A percentile compares a stretch with the other conserved stretches of the same genome.
Conservation (phyloP, 2,797 vertebrate genomes). For the Coluber constrictor region DNA sequence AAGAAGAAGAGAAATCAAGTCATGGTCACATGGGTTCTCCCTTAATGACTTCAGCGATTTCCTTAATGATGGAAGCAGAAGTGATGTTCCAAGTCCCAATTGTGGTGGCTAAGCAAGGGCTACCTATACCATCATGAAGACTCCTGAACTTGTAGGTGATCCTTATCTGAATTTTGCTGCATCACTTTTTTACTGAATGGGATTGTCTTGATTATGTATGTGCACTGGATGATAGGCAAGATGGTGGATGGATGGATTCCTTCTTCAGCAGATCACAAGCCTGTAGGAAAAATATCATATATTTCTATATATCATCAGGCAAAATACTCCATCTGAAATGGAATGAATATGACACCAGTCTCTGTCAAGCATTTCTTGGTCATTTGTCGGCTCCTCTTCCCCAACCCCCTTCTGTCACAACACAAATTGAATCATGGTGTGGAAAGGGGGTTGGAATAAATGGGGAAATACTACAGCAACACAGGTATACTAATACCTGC, state of each 20-base stretch:
- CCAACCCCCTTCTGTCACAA: background rate
- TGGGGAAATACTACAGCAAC: background rate
- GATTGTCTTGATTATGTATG: background rate
- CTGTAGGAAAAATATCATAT: background rate
- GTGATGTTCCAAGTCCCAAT: background rate
- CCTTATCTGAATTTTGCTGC: background rate
- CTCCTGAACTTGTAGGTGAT: background rate
- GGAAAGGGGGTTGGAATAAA: background rate
- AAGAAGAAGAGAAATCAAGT: background rate
- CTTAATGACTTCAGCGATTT: background rate
- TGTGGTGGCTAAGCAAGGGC: background rate
- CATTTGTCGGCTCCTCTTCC: background rate
- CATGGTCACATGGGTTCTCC: background rate
- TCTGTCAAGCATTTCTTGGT: background rate
- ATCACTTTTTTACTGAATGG: background rate
- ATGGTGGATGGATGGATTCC: background rate
- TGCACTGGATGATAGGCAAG: background rate
- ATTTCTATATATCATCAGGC: background rate
- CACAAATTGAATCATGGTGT: background rate
- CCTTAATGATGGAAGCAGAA: background rate
- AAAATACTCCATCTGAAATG: background rate
- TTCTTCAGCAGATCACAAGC: background rate
- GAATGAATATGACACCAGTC: background rate
- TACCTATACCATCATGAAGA: background rate
- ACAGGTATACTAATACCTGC: background rate